Evolutionary conservation across 2,113 vertebrate genomes (phyloP).

Genomic region (Suricata suricatta): DNA sequence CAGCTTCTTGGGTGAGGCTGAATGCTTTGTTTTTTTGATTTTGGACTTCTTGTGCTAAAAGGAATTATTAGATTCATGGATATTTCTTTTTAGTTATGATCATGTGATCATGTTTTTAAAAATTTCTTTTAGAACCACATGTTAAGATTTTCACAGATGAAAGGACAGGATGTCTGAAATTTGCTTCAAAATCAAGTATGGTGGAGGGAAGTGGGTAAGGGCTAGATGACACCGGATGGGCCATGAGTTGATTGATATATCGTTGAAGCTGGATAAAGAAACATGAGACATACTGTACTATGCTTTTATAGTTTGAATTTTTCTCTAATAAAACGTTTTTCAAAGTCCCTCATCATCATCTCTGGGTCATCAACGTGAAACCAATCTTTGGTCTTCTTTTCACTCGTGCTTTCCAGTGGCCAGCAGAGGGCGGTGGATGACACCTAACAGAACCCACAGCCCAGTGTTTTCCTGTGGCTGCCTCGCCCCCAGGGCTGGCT

Average conservation of each 20-base stretch:
- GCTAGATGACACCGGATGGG: not conserved
- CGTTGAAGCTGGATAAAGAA: not conserved
- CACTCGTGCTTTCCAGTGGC: not conserved
- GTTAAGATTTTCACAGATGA: not conserved
- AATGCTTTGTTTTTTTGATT: not conserved
- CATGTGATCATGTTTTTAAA: not conserved
- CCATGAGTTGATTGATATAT: not conserved
- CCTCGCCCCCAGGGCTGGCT: rapidly evolving
- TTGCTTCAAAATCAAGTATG: not conserved
- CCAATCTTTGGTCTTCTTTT: not conserved
- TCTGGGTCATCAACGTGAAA: not conserved
- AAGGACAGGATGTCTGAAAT: not conserved
- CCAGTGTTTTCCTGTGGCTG: not conserved
- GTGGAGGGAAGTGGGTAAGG: not conserved
- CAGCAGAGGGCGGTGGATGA: conserved; percentile 65
- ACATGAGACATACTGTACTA: not conserved
- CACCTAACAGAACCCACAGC: not conserved
- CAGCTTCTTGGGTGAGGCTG: not conserved
- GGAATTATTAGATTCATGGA: not conserved
- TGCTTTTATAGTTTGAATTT: not conserved
- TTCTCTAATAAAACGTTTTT: not conserved
- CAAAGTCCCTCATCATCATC: not conserved
- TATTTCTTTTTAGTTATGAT: not conserved
- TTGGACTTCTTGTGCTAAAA: not conserved
- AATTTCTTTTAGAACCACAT: not conserved